Evolutionary conservation across 1,140 invertebrate genomes (phyloP).

Genomic region (Leguminivora glycinivorella): DNA sequence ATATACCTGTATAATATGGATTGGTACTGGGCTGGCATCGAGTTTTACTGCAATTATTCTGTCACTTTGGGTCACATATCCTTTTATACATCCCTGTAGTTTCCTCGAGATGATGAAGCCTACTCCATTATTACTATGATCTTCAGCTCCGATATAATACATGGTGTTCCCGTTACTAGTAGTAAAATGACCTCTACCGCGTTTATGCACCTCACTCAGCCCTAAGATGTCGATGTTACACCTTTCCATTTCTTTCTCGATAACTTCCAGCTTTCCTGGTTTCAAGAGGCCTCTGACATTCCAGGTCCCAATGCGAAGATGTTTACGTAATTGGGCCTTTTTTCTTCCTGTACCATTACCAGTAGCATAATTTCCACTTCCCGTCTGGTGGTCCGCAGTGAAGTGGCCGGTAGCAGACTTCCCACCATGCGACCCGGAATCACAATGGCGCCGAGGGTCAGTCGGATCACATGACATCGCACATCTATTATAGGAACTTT

Average conservation of each 20-base stretch:
- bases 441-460: too few relatives aligned
- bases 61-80: neutral
- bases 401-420: too few relatives aligned
- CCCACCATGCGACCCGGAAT: too few relatives aligned
- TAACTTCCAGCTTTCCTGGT: neutral
- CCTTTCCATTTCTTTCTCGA: slow-evolving; percentile 1
- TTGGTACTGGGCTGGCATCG: neutral
- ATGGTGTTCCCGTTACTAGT: slow-evolving; percentile 4
- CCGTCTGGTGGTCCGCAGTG: too few relatives aligned
- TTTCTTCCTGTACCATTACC: too few relatives aligned
- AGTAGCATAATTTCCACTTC: too few relatives aligned
- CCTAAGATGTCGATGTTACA: neutral
- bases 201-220: neutral
- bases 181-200: neutral
- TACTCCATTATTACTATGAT: neutral
- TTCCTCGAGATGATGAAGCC: neutral
- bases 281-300: neutral
- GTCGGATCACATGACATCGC: too few relatives aligned
- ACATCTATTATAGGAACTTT: too few relatives aligned
- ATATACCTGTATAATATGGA: slow-evolving; percentile 14
- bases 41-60: neutral
- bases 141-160: neutral
- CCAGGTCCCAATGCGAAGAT: neutral
- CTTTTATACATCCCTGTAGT: neutral
- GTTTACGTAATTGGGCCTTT: too few relatives aligned